These are phyloP conservation scores for Hemibagrus wyckioides DNA, from an alignment of 2,113 vertebrate species.

Conservation along the genomic window DNA sequence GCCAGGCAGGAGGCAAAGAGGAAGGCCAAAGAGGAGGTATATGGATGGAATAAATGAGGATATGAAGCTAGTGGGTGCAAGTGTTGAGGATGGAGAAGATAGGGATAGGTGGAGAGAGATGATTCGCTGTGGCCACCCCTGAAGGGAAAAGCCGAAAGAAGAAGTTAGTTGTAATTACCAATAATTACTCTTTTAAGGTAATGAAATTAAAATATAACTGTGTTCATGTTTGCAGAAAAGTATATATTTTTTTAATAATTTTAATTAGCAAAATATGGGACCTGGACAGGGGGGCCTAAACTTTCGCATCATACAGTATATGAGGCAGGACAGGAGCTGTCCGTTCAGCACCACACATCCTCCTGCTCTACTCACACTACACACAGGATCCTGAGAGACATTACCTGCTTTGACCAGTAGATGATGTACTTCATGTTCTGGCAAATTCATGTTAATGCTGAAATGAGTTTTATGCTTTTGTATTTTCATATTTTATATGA, in stretches of 20 bases:
- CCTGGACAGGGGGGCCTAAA: background rate
- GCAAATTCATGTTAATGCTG: background rate
- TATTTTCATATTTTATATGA: background rate
- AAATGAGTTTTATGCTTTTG: background rate
- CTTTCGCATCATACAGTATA: background rate
- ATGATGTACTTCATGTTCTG: conserved; percentile 2
- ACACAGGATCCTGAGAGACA: background rate
- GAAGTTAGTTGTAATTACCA: too few relatives aligned
- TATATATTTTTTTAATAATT: background rate
- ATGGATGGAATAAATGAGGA: too few relatives aligned
- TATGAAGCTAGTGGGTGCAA: too few relatives aligned
- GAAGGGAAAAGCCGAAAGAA: too few relatives aligned
- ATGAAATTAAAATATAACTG: background rate
- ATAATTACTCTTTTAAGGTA: background rate
- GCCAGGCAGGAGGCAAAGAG: too few relatives aligned
- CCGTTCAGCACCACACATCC: conserved; percentile 71
- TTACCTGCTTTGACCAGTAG: background rate
- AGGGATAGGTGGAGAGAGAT: too few relatives aligned
- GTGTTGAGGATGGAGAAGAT: too few relatives aligned
- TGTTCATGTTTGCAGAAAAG: background rate
- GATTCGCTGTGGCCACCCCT: too few relatives aligned
- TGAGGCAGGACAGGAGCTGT: conserved; percentile 67
- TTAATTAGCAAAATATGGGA: background rate
- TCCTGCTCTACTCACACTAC: background rate
- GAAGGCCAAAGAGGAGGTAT: too few relatives aligned